Percentiles rank a stretch among this genome's conserved stretches.
phyloP scores from a whole-genome alignment of 2,113 vertebrate genomes.

The Noctilio leporinus region DNA sequence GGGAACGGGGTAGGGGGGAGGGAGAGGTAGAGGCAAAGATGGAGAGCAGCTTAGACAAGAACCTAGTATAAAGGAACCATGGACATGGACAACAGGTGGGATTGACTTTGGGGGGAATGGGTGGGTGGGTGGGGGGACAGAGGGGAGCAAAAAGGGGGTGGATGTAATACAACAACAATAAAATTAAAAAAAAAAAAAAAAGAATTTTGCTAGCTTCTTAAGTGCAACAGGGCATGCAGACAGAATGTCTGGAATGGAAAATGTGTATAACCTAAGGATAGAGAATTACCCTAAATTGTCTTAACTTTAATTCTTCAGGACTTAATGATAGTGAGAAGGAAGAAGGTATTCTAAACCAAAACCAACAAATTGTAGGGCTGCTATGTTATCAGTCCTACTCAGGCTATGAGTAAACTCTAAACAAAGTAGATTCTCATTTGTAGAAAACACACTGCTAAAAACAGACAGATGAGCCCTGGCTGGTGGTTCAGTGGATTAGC shows the following conservation, averaged over 20 bases:
- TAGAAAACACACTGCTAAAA: slow-evolving; percentile 39
- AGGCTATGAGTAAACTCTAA: slow-evolving; percentile 31
- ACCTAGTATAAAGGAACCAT: no score
- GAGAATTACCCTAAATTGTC: slow-evolving; percentile 40
- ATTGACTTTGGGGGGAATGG: no score
- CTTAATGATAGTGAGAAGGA: slow-evolving; percentile 38
- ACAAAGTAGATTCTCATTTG: slow-evolving; percentile 41
- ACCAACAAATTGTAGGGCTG: slow-evolving; percentile 45
- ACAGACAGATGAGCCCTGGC: not conserved
- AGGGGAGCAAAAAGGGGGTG: no score
- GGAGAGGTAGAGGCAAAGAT: no score
- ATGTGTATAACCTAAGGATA: slow-evolving; percentile 33
- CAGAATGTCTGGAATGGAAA: slow-evolving; percentile 28
- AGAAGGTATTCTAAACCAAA: slow-evolving; percentile 44
- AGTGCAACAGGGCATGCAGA: not conserved
- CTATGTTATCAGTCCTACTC: slow-evolving; percentile 33
- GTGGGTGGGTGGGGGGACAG: no score
- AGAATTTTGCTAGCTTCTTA: not conserved
- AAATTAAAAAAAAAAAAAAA: no score
- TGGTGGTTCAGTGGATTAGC: no score
- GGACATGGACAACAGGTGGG: no score
- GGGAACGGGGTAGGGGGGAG: no score
- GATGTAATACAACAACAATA: no score
- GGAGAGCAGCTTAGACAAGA: no score
- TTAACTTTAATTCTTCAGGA: slow-evolving; percentile 47